A percentile compares a stretch with the other conserved stretches of the same genome.
Evolutionary conservation across 2,888 invertebrate species (phyloP).

Genomic region (Sinelater perroti): DNA sequence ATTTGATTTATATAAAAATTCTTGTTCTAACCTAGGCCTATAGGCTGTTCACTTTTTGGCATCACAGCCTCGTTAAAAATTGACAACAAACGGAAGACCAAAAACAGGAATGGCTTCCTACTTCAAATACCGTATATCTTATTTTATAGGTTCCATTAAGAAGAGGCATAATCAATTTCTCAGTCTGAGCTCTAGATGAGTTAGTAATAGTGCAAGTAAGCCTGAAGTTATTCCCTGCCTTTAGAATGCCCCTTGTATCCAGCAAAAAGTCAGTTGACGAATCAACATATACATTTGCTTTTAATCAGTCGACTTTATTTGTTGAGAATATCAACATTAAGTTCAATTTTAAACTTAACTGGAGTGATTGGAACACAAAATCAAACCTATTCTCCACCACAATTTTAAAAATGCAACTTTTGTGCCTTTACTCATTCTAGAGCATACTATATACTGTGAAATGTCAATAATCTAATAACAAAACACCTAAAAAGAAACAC

Average conservation of each 20-base stretch:
- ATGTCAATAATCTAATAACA: too few species aligned
- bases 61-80: constrained; percentile 80
- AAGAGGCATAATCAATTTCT: constrained; percentile 76
- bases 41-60: constrained; percentile 81
- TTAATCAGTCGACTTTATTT: constrained; percentile 86
- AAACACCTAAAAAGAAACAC: too few species aligned
- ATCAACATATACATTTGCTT: constrained; percentile 82
- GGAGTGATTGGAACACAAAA: constrained; percentile 82
- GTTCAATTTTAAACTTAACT: constrained; percentile 77
- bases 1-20: constrained; percentile 73
- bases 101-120: constrained; percentile 84
- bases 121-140: constrained; percentile 84
- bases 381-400: too few species aligned
- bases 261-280: constrained; percentile 83
- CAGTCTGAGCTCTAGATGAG: constrained; percentile 78
- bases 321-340: constrained; percentile 83
- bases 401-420: too few species aligned
- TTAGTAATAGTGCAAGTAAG: constrained; percentile 81
- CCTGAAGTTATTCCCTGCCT: constrained; percentile 73
- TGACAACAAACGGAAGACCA: constrained; percentile 82
- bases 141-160: constrained; percentile 83
- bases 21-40: constrained; percentile 81
- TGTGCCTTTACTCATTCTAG: too few species aligned
- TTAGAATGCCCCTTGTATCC: constrained; percentile 77
- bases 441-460: too few species aligned